Evolutionary conservation across 1,140 invertebrate species (phyloP).

Genomic region (Drosophila elegans): DNA sequence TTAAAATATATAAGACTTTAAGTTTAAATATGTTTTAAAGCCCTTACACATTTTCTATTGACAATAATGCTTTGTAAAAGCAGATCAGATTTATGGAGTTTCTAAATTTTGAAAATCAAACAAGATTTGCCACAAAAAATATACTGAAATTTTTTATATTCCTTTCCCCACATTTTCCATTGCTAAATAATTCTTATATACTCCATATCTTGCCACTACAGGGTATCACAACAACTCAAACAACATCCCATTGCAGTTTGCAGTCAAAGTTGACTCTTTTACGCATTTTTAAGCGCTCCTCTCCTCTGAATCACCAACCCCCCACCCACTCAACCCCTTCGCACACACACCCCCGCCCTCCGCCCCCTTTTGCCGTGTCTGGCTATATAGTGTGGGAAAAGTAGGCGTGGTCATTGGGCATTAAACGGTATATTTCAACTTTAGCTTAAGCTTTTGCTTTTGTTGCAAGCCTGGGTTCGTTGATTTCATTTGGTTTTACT

Average conservation of each 20-base stretch:
- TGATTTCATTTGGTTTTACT: conserved; percentile 73
- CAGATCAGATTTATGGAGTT: too few relatives aligned
- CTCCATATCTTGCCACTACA: neutral
- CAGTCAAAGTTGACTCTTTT: conserved; percentile 80
- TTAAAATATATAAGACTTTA: too few relatives aligned
- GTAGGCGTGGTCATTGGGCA: conserved; percentile 77
- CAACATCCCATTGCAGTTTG: conserved; percentile 59
- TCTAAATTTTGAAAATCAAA: too few relatives aligned
- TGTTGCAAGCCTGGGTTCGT: conserved; percentile 53
- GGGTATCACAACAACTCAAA: conserved; percentile 50
- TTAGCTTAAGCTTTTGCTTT: conserved; percentile 72
- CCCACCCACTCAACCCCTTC: conserved; percentile 5
- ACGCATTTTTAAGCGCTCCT: conserved; percentile 74
- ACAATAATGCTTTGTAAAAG: too few relatives aligned
- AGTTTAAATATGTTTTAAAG: too few relatives aligned
- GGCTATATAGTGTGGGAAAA: conserved; percentile 70
- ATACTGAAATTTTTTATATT: too few relatives aligned
- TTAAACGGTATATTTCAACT: conserved; percentile 78
- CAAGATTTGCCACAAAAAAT: too few relatives aligned
- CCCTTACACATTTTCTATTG: too few relatives aligned
- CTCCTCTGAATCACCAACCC: conserved; percentile 7
- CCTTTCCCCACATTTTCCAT: too few relatives aligned
- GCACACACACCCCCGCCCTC: neutral
- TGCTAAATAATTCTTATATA: neutral
- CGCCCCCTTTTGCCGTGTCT: conserved; percentile 4